Evolutionary conservation across 2,797 vertebrate species (phyloP).

Genomic region (Lindbergichthys nudifrons): DNA sequence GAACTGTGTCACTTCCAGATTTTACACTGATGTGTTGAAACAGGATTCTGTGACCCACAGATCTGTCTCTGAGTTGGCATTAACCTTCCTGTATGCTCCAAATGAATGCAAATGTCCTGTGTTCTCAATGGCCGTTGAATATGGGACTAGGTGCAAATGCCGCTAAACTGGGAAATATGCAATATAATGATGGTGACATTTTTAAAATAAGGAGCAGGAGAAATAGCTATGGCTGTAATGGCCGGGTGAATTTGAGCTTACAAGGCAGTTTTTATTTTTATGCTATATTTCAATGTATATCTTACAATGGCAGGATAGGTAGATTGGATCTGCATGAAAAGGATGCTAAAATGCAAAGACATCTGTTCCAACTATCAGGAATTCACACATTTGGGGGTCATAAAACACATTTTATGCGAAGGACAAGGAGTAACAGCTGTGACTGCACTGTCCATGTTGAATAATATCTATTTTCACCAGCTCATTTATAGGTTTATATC

Average conservation of each 20-base stretch:
- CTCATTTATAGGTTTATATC: no score
- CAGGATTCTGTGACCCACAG: constrained; percentile 15
- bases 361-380: neutral
- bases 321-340: no score
- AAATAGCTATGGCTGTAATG: constrained; percentile 3
- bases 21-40: constrained; percentile 35
- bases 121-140: constrained; percentile 1
- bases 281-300: neutral
- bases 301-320: neutral
- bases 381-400: neutral
- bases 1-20: constrained; percentile 28
- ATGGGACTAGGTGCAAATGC: constrained; percentile 3
- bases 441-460: no score
- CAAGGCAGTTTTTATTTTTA: neutral
- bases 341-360: no score
- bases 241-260: constrained; percentile 2
- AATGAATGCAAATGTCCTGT: constrained; percentile 15
- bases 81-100: neutral
- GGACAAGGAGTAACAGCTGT: no score
- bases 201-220: constrained; percentile 12
- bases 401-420: no score
- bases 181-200: constrained; percentile 6
- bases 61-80: constrained; percentile 18
- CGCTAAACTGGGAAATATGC: neutral
- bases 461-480: no score